Conservation (phyloP, 2,888 invertebrate species). For the Erebia aethiops region DNA sequence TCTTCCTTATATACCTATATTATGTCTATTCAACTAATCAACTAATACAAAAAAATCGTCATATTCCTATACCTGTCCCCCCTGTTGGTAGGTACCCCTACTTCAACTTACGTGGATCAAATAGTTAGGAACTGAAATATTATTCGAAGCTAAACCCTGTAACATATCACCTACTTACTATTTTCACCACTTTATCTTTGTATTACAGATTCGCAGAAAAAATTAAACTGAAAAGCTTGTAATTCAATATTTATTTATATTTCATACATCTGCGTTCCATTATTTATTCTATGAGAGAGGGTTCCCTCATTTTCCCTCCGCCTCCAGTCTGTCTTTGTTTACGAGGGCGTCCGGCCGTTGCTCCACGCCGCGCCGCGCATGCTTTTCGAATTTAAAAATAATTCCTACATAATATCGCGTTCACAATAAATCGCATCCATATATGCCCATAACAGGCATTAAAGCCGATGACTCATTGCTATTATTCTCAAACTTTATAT, state of each 20-base stretch:
- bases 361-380: constrained; percentile 49
- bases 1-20: no score
- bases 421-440: constrained; percentile 24
- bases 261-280: constrained; percentile 40
- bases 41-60: no score
- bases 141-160: no score
- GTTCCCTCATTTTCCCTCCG: constrained; percentile 57
- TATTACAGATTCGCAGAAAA: no score
- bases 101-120: no score
- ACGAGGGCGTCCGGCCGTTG: constrained; percentile 67
- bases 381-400: constrained; percentile 63
- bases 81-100: no score
- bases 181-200: no score
- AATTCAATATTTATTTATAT: not conserved
- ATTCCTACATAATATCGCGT: constrained; percentile 51
- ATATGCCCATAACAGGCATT: constrained; percentile 3
- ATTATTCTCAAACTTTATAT: constrained; percentile 12
- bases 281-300: constrained; percentile 66
- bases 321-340: constrained; percentile 72
- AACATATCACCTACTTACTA: no score
- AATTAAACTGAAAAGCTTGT: no score
- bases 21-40: no score
- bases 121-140: no score
- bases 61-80: no score
- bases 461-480: constrained; percentile 26